Evolutionary conservation across 2,797 vertebrate genomes (phyloP).

Genomic region (Pseudochromis fuscus): DNA sequence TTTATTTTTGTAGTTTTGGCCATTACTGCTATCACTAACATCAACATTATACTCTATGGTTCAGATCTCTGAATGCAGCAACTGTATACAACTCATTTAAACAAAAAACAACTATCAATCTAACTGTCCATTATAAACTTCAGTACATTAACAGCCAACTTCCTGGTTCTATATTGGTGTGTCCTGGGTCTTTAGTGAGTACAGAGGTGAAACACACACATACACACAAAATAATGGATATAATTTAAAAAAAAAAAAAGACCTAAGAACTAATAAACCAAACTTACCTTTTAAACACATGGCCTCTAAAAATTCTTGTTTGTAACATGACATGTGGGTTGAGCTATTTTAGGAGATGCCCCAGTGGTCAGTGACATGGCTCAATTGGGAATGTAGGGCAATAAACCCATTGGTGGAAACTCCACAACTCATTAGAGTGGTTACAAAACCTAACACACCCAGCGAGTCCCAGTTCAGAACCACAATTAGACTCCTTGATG

Average conservation of each 20-base stretch:
- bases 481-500: conserved; percentile 80
- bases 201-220: background rate
- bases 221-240: background rate
- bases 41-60: too few relatives aligned
- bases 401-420: conserved; percentile 76
- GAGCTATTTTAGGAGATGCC: conserved; percentile 73
- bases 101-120: too few relatives aligned
- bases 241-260: conserved; percentile 2
- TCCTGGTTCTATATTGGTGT: background rate
- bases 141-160: background rate
- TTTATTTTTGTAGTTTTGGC: background rate
- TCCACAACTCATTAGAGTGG: conserved; percentile 74
- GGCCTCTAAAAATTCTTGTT: conserved; percentile 43
- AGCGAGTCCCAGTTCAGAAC: conserved; percentile 65
- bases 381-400: conserved; percentile 78
- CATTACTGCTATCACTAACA: background rate
- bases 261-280: conserved; percentile 4
- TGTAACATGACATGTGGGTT: conserved; percentile 52
- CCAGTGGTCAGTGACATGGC: conserved; percentile 75
- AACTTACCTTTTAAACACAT: conserved; percentile 44
- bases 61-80: background rate
- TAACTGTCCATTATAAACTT: background rate
- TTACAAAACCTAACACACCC: conserved; percentile 73
- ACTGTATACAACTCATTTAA: too few relatives aligned
- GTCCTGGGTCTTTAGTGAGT: background rate